Base-by-base conservation (phyloP, 2,888 invertebrate genomes). In the Nemotelus nigrinus region DNA sequence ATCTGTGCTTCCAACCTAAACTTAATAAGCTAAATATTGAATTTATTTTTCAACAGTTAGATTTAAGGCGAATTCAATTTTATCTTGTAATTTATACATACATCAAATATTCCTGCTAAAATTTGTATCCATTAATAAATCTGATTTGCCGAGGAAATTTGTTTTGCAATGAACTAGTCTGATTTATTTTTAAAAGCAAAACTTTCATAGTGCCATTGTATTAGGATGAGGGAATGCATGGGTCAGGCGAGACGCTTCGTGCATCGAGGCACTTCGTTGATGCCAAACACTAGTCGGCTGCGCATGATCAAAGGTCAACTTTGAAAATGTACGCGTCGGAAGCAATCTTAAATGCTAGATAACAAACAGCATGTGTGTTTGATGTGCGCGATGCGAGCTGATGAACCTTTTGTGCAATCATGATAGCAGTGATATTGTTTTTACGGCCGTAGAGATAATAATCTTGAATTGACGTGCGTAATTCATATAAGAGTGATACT, bases 291-390 rank as follows among this genome's bases (percentile, higher is more conserved):
- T 43, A 8, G 41, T 63, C 4, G 63, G 7, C 7, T 4, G 67
- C 67, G 67, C 50, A 47, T 47, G 65, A 47, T n/a, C 67, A 67
- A 67, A 67, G 67, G 48, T 67, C 67, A 50, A 50, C 50, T 67
- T 67, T 7, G 63, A 8, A 25, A 25, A 25, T 25, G 25, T 25
- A 25, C 25, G 25, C 25, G 25, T 25, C 25, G 25, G 25, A 25
- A 25, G 25, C 25, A 25, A 25, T 25, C 25, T 25, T 25, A 25
- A 57, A 41, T 63, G 41, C 4, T 43, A 41, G 3, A 63, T 41
- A 63, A 57, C 57, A 3, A 4, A 25, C 57, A 4, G 25, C 10
- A 25, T 57, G 5, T 50, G 50, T 50, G 10, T 10, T 5, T 57
- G 10, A 57, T 25, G 25, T 25, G 25, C 25, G 25, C 25, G 25